Evolutionary conservation across 2,113 vertebrate genomes (phyloP), one percentile per base, ranked within the genome.

Genomic region (Ibidorhyncha struthersii): DNA sequence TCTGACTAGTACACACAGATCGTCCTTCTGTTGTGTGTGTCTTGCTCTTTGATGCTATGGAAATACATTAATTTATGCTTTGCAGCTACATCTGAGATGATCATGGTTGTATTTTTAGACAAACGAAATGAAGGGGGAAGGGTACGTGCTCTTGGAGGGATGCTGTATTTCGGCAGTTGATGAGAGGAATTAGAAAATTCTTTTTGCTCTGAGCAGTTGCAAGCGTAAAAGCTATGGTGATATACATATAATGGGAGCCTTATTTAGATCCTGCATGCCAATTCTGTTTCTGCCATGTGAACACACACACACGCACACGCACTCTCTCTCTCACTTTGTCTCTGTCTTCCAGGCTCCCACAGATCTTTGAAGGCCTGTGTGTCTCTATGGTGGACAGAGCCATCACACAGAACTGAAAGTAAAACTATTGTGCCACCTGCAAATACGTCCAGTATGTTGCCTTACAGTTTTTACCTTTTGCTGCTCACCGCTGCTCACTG

Each of bases 21-120:
- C 0, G 0, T 27, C 70, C 53, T 67, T 56, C 73, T 72, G 52
- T 25, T 53, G 10, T 53, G 17, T 59, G 61, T 26, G 49, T 36
- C 87, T 82, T 26, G 36, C 45, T 83, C 70, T 93, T 47, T 69
- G 59, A 91, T 83, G 67, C 52, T 58, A 11, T 50, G 58, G 47
- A 86, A 91, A 91, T 63, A 38, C 32, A 77, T 69, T 90, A 30
- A 73, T 85, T 88, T 90, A 69, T 69, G 69, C 49, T 81, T 72
- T 81, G 34, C 53, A 72, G 65, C 73, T 85, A 47, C 52, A 62
- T 67, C 58, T 34, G 66, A 70, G 43, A 55, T 90, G 84, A 93
- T 56, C 14, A 4, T 5, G n/a, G 43, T 6, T 62, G 49, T 38
- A 32, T 69, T 95, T 92, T 65, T 38, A 72, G 81, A 52, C 59